Conservation (phyloP, 2,113 vertebrate genomes). For the Callaeas wilsoni region DNA sequence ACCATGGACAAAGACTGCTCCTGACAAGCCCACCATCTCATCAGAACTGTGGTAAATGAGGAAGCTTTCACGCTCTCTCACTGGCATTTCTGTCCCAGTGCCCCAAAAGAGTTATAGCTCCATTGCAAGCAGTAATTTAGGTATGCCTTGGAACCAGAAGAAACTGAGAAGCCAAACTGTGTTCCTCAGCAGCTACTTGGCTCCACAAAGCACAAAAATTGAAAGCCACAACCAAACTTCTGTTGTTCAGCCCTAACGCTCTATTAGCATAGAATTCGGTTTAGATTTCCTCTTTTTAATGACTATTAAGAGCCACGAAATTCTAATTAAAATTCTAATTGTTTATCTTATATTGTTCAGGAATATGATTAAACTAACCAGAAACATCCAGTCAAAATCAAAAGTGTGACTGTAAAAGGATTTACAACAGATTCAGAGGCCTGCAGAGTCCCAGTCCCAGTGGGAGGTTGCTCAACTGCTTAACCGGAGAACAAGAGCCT, state of each 20-base stretch:
- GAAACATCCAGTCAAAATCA: constrained; percentile 3
- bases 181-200: background rate
- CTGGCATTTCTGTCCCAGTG: background rate
- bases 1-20: background rate
- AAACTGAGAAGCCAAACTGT: background rate
- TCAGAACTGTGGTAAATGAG: background rate
- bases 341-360: constrained; percentile 9
- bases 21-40: background rate
- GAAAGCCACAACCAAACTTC: background rate
- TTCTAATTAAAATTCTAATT: constrained; percentile 6
- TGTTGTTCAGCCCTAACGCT: background rate
- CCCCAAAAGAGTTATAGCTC: background rate
- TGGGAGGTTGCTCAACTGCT: constrained; percentile 8
- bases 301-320: background rate
- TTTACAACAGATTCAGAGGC: constrained; percentile 13
- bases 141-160: background rate
- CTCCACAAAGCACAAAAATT: background rate
- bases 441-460: background rate
- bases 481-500: background rate
- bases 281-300: background rate
- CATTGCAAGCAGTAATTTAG: background rate
- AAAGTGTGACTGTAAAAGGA: background rate
- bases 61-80: background rate
- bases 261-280: background rate
- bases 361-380: constrained; percentile 13